A percentile compares a stretch with the other conserved stretches of the same genome.
These are phyloP conservation scores for Drosophila emarginata DNA, from an alignment of 2,888 invertebrate genomes.

Conservation along the genomic window DNA sequence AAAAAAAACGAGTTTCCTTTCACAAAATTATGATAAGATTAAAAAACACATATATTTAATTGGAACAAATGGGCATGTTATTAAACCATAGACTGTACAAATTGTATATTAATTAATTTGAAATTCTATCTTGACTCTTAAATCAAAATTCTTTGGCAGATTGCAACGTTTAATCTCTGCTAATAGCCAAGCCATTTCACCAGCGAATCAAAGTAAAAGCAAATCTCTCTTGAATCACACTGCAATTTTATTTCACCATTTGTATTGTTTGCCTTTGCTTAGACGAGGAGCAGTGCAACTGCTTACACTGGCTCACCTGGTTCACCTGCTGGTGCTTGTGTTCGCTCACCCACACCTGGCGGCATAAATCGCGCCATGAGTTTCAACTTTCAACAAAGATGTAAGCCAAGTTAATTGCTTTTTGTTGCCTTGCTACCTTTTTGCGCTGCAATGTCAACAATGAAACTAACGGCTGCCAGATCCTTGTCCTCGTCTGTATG, in stretches of 20 bases:
- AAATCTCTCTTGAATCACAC: constrained; percentile 54
- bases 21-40: neutral
- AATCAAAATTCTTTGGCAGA: neutral
- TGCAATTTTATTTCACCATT: constrained; percentile 38
- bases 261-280: constrained; percentile 33
- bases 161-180: constrained; percentile 5
- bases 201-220: constrained; percentile 63
- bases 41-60: neutral
- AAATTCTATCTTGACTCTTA: neutral
- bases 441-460: constrained; percentile 68
- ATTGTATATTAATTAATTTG: neutral
- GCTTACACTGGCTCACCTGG: constrained; percentile 1
- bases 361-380: constrained; percentile 75
- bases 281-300: constrained; percentile 32
- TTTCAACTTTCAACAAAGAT: constrained; percentile 75
- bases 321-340: constrained; percentile 1
- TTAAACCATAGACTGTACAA: neutral
- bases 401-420: constrained; percentile 77
- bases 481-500: constrained; percentile 13
- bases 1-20: too few species aligned
- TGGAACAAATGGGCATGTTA: neutral
- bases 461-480: constrained; percentile 65
- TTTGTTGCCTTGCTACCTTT: constrained; percentile 70
- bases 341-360: constrained; percentile 41
- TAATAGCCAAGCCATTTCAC: constrained; percentile 52